Evolutionary conservation across 1,140 invertebrate species (phyloP), one percentile per base, ranked within the genome.

Genomic region (Hydropsyche tenuis): DNA sequence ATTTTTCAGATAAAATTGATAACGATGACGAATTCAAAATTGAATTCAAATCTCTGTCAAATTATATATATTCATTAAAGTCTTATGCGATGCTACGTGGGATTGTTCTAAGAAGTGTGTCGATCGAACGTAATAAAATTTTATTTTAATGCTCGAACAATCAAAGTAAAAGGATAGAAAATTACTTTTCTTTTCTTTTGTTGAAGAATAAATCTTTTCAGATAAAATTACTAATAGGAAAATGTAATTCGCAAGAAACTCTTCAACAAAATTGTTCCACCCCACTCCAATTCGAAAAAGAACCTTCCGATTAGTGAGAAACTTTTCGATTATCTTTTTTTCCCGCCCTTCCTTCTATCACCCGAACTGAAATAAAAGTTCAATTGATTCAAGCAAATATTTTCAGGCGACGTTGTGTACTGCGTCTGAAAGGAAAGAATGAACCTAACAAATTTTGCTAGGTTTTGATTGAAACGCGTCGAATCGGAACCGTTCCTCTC

Each of bases 141-240:
- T 66, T 66, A 66, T 66, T 66, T 66, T 66, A 66, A 66, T 42
- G 63, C n/a, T 45, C 42, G 42, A 66, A 66, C 63, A 43, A 66
- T 66, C 63, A 42, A 43, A 66, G 25, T 43, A 66, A 66, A 66
- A 66, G 63, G 37, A 66, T 37, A 66, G 63, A 66, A 66, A 63
- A 66, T 66, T 66, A 43, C 63, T 22, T 66, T 66, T 66, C 16
- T 42, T 66, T 43, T 66, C 63, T 4, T 45, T 43, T 66, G 23
- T 66, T 43, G 30, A 22, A 42, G 16, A 45, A 66, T 66, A 66
- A 66, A 66, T 66, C 30, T 66, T 22, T 45, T 66, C 18, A 11
- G 27, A 45, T 22, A 27, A 66, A 37, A 37, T 20, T 62, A 62
- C 56, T 66, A 42, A 66, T 66, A 22, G 63, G 63, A 66, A 66